Base-by-base conservation (phyloP, 2,797 vertebrate genomes). In the Sebastes iracundus region DNA sequence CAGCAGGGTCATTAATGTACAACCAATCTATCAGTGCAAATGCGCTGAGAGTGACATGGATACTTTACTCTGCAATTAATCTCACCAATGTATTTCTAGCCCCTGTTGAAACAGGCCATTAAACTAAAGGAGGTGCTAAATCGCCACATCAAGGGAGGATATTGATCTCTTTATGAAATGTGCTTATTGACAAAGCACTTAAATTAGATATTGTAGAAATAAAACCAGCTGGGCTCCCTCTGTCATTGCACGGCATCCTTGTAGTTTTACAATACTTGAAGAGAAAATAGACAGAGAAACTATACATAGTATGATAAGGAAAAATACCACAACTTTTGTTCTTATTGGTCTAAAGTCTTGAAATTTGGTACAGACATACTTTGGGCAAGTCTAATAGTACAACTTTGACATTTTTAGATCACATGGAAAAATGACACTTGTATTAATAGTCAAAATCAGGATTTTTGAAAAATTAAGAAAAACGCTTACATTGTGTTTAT, bases 121-220 rank as follows among this genome's bases (percentile, higher is more conserved):
- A 92, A 91, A 92, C 92, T 83, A 93, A 92, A 93, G 91, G 93
- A 67, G 32, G 87, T 87, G 83, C 83, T 95, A 94, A 96, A 96
- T 96, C 84, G 90, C 80, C 63, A 81, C 38, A 75, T 88, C 92
- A 94, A 87, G 86, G 69, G 86, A 87, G 80, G 74, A 83, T 91
- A 95, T 93, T 86, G 91, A 94, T 92, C 77, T 78, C 87, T 71
- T 82, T 59, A 94, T 93, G 93, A 95, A 96, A 95, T 87, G 70
- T 83, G 86, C 79, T 92, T 93, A 97, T 95, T 95, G 96, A 95
- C 91, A 87, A 92, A 92, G 91, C 87, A 86, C 87, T 95, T 93
- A 90, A 90, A 93, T 92, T 84, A 76, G 77, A 92, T 91, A 93
- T 82, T 91, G 91, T 81, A 82, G 88, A 90, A 86, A 86, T 93